Conservation (phyloP, 2,113 vertebrate species). For the Ceratotherium simum region DNA sequence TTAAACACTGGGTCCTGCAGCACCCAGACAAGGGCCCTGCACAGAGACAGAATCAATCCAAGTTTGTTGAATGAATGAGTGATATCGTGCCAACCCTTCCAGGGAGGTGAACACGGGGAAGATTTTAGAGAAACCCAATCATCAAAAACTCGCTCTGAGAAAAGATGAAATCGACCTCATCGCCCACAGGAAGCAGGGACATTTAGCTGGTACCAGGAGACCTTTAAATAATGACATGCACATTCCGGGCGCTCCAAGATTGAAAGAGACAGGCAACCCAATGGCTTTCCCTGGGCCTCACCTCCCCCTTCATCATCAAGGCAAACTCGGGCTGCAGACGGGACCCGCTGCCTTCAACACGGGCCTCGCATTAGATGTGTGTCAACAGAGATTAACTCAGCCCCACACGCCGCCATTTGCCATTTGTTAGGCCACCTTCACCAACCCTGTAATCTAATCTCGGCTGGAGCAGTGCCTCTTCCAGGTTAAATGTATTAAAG, state of each 20-base stretch:
- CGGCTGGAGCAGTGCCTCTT: constrained; percentile 80
- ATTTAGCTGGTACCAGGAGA: constrained; percentile 88
- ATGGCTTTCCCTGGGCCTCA: constrained; percentile 83
- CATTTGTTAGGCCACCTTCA: constrained; percentile 87
- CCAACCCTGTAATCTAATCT: constrained; percentile 88
- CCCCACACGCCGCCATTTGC: constrained; percentile 83
- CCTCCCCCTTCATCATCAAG: constrained; percentile 77
- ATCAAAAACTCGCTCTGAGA: not conserved
- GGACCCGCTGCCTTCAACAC: constrained; percentile 84
- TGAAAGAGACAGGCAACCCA: constrained; percentile 86
- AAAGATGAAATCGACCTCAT: constrained; percentile 82
- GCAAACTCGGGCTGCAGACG: constrained; percentile 76
- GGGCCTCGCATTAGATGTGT: constrained; percentile 85
- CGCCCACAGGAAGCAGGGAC: constrained; percentile 87
- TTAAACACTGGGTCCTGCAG: accelerated
- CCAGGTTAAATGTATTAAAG: constrained; percentile 89
- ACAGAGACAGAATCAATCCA: accelerated
- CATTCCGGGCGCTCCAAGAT: constrained; percentile 77
- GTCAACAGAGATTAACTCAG: constrained; percentile 90
- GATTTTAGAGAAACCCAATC: not conserved
- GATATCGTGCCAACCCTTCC: not conserved
- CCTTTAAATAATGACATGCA: constrained; percentile 87
- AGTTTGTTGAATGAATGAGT: not conserved
- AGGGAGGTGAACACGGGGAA: not conserved
- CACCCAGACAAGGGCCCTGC: accelerated